Evolutionary conservation across 2,888 invertebrate species (phyloP), one percentile per base, ranked within the genome.

Genomic region (Anoplius nigerrimus): DNA sequence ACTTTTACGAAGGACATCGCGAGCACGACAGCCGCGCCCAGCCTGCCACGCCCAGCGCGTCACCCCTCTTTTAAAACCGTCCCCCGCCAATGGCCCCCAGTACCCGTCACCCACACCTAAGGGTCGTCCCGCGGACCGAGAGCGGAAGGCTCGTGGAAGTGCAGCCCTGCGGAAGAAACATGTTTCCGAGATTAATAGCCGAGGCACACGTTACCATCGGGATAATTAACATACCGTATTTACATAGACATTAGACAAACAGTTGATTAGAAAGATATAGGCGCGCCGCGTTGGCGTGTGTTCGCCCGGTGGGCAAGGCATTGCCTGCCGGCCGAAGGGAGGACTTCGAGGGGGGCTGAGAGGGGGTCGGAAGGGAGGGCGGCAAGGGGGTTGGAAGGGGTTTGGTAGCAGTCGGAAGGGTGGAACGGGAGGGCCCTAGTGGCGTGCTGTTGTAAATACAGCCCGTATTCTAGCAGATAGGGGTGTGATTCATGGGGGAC

Each of bases 221-320:
- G 80, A 83, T 85, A 86, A 87, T 87, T 85, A 87, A 84, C 86
- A 87, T 85, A 84, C 82, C 83, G 82, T 85, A 87, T 87, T 87
- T 87, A 85, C 87, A 87, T 87, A 86, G 85, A 85, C 86, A 84
- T 86, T 86, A 86, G 86, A 85, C 87, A 86, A 87, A 87, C 86
- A 87, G 87, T 86, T 86, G 86, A 85, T 87, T 82, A 77, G 83
- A 82, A 84, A 85, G 86, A 86, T 86, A 86, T 84, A 85, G 81
- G 79, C 80, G 78, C 76, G 75, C 60, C 68, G 63, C 69, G 66
- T 61, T 57, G 62, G 42, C 48, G 48, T 48, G 18, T 48, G 34
- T 34, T 34, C 34, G 24, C 34, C 11, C 34, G 8, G 34, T 34
- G 34, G 34, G 34, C 34, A 34, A 34, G 34, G 34, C 34, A n/a